Conservation (phyloP, 2,888 invertebrate genomes). For the Colostygia pectinataria region DNA sequence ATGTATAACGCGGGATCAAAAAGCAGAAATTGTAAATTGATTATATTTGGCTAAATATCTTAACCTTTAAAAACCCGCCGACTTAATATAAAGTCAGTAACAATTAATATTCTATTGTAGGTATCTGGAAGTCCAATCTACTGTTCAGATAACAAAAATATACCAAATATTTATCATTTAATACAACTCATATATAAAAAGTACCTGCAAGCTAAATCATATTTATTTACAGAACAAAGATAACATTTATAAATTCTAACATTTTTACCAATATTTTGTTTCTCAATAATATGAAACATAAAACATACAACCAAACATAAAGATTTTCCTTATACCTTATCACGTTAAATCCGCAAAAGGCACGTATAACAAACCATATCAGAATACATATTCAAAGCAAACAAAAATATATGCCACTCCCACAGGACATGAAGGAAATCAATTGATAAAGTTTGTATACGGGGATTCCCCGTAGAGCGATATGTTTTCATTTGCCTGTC, state of each 20-base stretch:
- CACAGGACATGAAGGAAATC: conserved; percentile 54
- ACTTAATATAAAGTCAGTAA: no score
- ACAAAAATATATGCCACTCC: conserved; percentile 47
- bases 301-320: neutral
- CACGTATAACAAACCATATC: conserved; percentile 15
- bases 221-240: no score
- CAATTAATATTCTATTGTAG: no score
- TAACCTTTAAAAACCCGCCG: no score
- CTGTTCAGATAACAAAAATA: no score
- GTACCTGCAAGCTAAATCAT: no score
- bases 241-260: neutral
- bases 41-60: neutral
- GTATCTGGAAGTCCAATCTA: no score
- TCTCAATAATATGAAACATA: neutral
- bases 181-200: no score
- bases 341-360: conserved; percentile 16
- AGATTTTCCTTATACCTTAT: conserved; percentile 1
- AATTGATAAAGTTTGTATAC: conserved; percentile 64
- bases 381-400: conserved; percentile 43
- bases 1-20: neutral
- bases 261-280: no score
- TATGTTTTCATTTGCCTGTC: conserved; percentile 65
- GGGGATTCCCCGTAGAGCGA: conserved; percentile 50
- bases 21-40: neutral
- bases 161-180: no score